Evolutionary conservation across 2,113 vertebrate genomes (phyloP).

Genomic region (Amazona vittata): DNA sequence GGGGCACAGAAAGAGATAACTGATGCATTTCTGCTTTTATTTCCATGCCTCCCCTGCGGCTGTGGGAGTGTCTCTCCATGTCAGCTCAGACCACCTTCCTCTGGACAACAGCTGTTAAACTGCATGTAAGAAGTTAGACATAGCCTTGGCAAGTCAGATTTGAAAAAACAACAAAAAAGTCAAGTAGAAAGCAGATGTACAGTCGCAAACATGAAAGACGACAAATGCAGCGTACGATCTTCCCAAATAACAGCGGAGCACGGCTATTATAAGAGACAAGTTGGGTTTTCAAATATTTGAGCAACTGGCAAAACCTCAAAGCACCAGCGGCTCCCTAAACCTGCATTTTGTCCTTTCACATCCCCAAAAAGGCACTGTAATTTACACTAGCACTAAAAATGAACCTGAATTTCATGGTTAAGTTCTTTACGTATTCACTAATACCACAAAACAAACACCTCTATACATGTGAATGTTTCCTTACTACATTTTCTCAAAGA

Average conservation of each 20-base stretch:
- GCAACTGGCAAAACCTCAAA: not conserved
- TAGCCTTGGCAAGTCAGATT: not conserved
- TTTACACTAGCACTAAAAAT: not conserved
- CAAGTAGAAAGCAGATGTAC: conserved; percentile 4
- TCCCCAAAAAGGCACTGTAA: not conserved
- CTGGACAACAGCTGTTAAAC: not conserved
- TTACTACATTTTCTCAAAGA: not conserved
- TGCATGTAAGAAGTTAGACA: not conserved
- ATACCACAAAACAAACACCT: not conserved
- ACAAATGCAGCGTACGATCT: not conserved
- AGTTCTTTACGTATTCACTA: not conserved
- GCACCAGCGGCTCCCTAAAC: conserved; percentile 22
- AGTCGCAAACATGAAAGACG: not conserved
- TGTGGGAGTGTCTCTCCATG: not conserved
- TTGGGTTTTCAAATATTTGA: not conserved
- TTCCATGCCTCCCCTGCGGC: not conserved
- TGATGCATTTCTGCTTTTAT: not conserved
- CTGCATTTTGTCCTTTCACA: not conserved
- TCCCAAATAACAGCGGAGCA: not conserved
- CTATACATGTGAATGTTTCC: not conserved
- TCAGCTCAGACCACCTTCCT: not conserved
- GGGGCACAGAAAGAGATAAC: not conserved
- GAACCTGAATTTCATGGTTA: not conserved
- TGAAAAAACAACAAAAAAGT: not conserved
- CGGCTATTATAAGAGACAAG: not conserved